phyloP scores from a whole-genome alignment of 2,113 vertebrate genomes.

The Microtus ochrogaster region DNA sequence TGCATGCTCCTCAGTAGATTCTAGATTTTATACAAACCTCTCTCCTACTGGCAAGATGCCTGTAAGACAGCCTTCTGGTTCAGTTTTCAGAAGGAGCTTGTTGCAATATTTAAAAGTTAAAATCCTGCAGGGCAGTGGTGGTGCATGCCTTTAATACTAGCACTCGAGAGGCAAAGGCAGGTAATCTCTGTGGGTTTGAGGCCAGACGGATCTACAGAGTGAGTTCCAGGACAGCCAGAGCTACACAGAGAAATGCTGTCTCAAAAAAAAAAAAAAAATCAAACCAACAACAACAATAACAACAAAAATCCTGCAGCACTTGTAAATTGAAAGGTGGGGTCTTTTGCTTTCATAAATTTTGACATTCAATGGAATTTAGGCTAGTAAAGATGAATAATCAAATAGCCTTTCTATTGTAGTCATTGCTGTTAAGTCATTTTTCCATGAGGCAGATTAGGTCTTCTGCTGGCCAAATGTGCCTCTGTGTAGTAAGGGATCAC shows the following conservation, averaged over 20 bases:
- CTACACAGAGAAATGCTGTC: background rate
- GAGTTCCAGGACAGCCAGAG: background rate
- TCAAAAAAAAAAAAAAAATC: background rate
- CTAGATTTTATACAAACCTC: conserved; percentile 24
- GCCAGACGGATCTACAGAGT: background rate
- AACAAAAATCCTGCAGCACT: background rate
- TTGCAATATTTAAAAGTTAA: conserved; percentile 47
- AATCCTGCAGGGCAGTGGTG: background rate
- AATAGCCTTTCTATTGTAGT: conserved; percentile 70
- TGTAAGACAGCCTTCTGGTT: background rate
- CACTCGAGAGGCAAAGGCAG: background rate
- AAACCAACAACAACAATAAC: background rate
- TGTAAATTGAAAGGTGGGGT: conserved; percentile 9
- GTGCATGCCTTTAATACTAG: background rate
- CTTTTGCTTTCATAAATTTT: conserved; percentile 70
- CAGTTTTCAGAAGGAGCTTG: background rate
- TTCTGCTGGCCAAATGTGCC: conserved; percentile 76
- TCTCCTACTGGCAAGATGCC: conserved; percentile 14
- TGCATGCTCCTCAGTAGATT: conserved; percentile 50
- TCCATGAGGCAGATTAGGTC: conserved; percentile 63
- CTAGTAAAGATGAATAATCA: conserved; percentile 79
- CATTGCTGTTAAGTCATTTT: conserved; percentile 62
- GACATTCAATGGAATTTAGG: conserved; percentile 83
- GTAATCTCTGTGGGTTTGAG: background rate
- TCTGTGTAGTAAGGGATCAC: conserved; percentile 33